Evolutionary conservation across 2,888 invertebrate species (phyloP).

Genomic region (Halictus quadricinctus): DNA sequence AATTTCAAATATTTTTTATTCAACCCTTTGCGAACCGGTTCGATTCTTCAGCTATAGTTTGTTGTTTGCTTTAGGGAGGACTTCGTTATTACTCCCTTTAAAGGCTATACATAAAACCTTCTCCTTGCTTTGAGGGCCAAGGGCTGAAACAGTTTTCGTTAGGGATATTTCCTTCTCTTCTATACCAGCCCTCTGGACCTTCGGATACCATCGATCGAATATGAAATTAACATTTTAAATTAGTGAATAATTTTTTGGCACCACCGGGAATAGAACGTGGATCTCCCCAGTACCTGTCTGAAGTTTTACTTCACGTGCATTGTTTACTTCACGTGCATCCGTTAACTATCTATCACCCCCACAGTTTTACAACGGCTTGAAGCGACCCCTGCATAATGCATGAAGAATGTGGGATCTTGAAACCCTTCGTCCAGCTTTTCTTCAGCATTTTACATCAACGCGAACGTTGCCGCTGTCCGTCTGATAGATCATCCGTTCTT

Average conservation of each 20-base stretch:
- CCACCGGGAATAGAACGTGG: no score
- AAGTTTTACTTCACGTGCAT: neutral
- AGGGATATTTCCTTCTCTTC: neutral
- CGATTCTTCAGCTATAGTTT: neutral
- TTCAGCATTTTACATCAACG: neutral
- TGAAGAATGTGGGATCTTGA: neutral
- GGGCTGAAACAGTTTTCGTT: neutral
- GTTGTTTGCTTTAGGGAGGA: neutral
- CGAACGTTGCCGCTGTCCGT: neutral
- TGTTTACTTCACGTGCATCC: neutral
- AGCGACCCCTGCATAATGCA: neutral
- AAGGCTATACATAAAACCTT: no score
- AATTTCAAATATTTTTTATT: neutral
- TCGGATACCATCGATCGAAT: neutral
- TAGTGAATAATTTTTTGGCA: neutral
- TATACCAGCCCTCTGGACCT: neutral
- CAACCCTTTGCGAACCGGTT: neutral
- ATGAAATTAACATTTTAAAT: neutral
- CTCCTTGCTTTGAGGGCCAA: no score
- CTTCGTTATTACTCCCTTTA: neutral
- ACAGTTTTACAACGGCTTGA: neutral
- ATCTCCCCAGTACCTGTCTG: neutral
- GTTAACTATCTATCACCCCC: neutral
- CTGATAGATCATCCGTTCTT: conserved; percentile 9
- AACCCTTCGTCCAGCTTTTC: neutral